Evolutionary conservation across 2,113 vertebrate species (phyloP).

Genomic region (Collichthys lucidus): DNA sequence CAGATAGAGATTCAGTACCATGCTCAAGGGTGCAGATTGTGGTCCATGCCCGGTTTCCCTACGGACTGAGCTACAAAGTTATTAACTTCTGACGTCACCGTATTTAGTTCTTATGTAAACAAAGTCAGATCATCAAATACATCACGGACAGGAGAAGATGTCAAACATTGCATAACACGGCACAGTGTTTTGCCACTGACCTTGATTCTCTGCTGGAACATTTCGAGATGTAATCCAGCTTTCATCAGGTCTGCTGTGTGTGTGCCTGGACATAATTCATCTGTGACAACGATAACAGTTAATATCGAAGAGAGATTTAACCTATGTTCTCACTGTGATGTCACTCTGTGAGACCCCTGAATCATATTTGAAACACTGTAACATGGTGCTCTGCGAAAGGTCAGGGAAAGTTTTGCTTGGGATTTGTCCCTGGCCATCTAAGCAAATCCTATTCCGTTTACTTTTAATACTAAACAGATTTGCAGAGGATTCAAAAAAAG

Average conservation of each 20-base stretch:
- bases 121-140: neutral
- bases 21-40: too few species aligned
- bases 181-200: neutral
- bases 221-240: neutral
- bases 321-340: neutral
- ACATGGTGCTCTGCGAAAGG: conserved; percentile 8
- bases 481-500: conserved; percentile 49
- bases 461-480: conserved; percentile 76
- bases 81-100: too few species aligned
- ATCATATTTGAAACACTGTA: conserved; percentile 3
- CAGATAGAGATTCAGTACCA: too few species aligned
- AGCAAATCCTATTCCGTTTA: conserved; percentile 62
- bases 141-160: too few species aligned
- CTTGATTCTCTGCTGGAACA: neutral
- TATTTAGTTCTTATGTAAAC: neutral
- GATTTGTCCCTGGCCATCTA: conserved; percentile 27
- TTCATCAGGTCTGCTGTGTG: neutral
- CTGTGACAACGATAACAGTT: neutral
- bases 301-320: neutral
- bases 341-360: neutral
- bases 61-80: too few species aligned
- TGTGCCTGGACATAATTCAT: neutral
- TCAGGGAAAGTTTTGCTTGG: conserved; percentile 28
- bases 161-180: neutral
- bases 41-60: too few species aligned